Percentiles rank a stretch among this genome's conserved stretches.
Conservation (phyloP, 1,140 invertebrate species). For the Micrasema minimum region DNA sequence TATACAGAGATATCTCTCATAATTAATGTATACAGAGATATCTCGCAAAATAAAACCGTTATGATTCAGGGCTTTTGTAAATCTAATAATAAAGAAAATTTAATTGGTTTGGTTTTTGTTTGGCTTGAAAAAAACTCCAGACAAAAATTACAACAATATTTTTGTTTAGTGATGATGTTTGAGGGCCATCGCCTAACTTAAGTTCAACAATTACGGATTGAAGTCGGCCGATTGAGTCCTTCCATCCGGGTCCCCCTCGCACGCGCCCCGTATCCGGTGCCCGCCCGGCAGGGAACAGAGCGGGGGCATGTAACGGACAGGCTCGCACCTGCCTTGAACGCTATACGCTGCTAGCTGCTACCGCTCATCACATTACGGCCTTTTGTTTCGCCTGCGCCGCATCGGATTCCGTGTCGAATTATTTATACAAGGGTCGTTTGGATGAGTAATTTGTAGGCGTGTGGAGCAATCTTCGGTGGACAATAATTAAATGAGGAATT, state of each 20-base stretch:
- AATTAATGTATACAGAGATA: too few relatives aligned
- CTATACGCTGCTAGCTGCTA: background rate
- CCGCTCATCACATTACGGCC: background rate
- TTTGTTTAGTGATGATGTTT: background rate
- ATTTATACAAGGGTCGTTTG: background rate
- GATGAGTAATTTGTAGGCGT: too few relatives aligned
- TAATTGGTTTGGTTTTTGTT: background rate
- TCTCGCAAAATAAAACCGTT: background rate
- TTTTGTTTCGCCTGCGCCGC: background rate
- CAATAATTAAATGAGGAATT: too few relatives aligned
- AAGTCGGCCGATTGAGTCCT: slow-evolving; percentile 24
- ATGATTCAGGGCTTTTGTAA: background rate
- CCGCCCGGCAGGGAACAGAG: slow-evolving; percentile 12
- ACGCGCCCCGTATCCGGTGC: slow-evolving; percentile 21
- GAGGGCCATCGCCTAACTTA: background rate
- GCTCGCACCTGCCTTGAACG: background rate
- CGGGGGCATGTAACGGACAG: background rate
- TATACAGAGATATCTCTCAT: too few relatives aligned
- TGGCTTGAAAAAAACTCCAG: background rate
- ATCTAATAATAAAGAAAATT: background rate
- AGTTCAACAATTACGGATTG: background rate
- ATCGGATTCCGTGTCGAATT: background rate
- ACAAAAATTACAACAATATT: background rate
- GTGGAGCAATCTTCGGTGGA: too few relatives aligned
- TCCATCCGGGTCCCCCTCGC: slow-evolving; percentile 15